These are phyloP conservation scores for Antitype chi DNA, from an alignment of 2,888 invertebrate species.

Conservation along the genomic window DNA sequence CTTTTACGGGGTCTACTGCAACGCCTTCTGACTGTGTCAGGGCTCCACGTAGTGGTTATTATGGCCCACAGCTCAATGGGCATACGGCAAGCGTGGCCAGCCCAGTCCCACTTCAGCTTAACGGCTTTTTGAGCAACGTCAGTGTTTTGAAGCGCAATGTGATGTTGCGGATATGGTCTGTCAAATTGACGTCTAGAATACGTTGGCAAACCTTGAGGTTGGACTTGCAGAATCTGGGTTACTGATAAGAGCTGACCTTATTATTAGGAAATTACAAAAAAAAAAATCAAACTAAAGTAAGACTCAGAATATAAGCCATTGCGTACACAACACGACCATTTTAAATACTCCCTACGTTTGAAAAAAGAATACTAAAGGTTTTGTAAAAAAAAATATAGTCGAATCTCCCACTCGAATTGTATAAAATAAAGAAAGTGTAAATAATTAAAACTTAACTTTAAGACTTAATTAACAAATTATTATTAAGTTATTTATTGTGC, in stretches of 20 bases:
- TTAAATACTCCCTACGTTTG: constrained; percentile 42
- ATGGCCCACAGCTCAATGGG: too few relatives aligned
- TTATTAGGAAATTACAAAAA: too few relatives aligned
- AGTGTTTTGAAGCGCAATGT: too few relatives aligned
- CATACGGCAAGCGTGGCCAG: too few relatives aligned
- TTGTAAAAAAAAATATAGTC: constrained; percentile 67
- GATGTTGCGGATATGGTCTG: too few relatives aligned
- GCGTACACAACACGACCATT: background rate
- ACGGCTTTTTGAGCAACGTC: too few relatives aligned
- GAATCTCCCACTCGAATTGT: constrained; percentile 82
- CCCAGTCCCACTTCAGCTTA: too few relatives aligned
- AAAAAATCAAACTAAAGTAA: background rate
- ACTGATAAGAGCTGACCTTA: background rate
- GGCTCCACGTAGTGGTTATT: too few relatives aligned
- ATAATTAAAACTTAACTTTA: constrained; percentile 74
- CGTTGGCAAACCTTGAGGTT: too few relatives aligned
- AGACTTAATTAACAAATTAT: constrained; percentile 74
- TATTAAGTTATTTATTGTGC: constrained; percentile 90
- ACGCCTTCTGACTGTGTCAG: too few relatives aligned
- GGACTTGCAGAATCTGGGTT: background rate
- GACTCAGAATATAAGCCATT: constrained; percentile 4
- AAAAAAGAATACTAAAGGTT: constrained; percentile 38
- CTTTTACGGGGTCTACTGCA: too few relatives aligned
- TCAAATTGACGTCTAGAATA: too few relatives aligned
- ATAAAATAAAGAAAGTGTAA: constrained; percentile 71